These are phyloP conservation scores for Gymnoscelis rufifasciata DNA, from an alignment of 2,888 invertebrate genomes.

Conservation along the genomic window DNA sequence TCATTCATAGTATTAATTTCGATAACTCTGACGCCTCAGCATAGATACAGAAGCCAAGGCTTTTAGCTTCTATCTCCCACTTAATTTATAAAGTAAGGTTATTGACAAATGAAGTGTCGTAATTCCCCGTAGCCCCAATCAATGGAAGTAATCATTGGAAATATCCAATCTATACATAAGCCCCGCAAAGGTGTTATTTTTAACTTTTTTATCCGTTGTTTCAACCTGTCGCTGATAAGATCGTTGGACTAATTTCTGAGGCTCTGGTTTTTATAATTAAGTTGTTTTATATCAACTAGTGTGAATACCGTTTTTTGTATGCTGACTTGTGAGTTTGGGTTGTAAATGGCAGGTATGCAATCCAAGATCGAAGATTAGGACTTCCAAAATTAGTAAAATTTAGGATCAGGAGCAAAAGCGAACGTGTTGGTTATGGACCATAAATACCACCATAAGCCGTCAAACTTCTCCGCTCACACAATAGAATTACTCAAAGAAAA, in stretches of 20 bases:
- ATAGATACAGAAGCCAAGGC: conserved; percentile 66
- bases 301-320: conserved; percentile 31
- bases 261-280: conserved; percentile 48
- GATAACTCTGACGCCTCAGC: conserved; percentile 67
- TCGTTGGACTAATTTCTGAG: conserved; percentile 39
- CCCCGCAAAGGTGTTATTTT: conserved; percentile 47
- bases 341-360: conserved; percentile 18
- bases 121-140: conserved; percentile 44
- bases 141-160: conserved; percentile 25
- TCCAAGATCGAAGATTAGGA: conserved; percentile 12
- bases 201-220: conserved; percentile 38
- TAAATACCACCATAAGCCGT: conserved; percentile 25
- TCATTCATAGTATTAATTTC: conserved; percentile 72
- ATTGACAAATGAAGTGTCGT: conserved; percentile 60
- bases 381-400: conserved; percentile 12
- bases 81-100: conserved; percentile 54
- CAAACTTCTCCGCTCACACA: conserved; percentile 39
- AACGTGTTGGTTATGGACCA: conserved; percentile 8
- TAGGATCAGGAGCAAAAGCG: neutral
- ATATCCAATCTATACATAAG: conserved; percentile 9
- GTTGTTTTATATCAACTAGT: conserved; percentile 41
- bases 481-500: conserved; percentile 71
- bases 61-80: conserved; percentile 66
- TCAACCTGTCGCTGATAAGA: conserved; percentile 49
- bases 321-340: conserved; percentile 28